Conservation (phyloP, 1,140 invertebrate genomes). For the Stegodyphus mimosarum region DNA sequence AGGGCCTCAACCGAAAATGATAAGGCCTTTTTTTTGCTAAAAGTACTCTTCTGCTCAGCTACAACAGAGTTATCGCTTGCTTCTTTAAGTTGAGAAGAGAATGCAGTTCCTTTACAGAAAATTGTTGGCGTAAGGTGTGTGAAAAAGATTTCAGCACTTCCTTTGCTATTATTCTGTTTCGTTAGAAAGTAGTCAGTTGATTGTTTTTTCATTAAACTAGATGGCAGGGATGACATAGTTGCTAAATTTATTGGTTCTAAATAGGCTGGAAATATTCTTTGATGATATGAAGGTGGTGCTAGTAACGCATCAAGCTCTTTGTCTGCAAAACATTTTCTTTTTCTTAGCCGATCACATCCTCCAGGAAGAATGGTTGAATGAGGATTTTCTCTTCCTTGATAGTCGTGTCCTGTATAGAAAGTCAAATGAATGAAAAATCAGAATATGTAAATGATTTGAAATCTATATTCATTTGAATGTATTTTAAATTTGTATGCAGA, state of each 20-base stretch:
- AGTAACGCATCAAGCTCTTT: conserved; percentile 69
- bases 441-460: too few species aligned
- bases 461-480: too few species aligned
- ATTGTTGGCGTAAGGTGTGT: not conserved
- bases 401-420: not conserved
- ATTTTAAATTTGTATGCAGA: too few species aligned
- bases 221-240: not conserved
- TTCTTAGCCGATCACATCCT: conserved; percentile 69
- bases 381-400: not conserved
- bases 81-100: not conserved
- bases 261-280: conserved; percentile 61
- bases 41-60: not conserved
- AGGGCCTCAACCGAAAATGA: conserved; percentile 65
- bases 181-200: not conserved
- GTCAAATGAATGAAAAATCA: too few species aligned
- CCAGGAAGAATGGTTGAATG: conserved; percentile 62
- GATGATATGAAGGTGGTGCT: conserved; percentile 62
- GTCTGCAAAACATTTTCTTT: conserved; percentile 70
- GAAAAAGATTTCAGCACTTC: not conserved
- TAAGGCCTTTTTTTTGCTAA: conserved; percentile 59
- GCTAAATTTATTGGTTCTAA: not conserved
- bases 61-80: not conserved
- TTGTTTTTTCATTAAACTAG: not conserved
- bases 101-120: too few species aligned
- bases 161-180: not conserved